phyloP scores from a whole-genome alignment of 2,113 vertebrate species.

The Dryoscopus gambensis region DNA sequence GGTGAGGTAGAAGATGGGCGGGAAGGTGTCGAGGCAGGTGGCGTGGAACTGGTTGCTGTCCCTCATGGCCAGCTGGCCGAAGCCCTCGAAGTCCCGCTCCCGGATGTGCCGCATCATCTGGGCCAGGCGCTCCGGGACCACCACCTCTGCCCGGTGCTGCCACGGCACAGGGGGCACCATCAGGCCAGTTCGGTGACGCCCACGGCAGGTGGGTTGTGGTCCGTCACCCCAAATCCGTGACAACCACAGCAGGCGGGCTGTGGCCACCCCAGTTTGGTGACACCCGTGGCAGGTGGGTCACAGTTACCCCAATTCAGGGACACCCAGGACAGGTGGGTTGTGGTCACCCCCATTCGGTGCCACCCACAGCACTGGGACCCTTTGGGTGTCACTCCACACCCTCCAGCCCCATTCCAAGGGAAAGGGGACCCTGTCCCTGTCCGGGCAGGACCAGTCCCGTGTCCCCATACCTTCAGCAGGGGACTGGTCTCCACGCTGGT shows the following conservation, averaged over 20 bases:
- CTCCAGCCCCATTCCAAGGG: neutral
- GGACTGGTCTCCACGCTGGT: conserved; percentile 88
- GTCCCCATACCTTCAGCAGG: conserved; percentile 79
- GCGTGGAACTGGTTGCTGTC: conserved; percentile 98
- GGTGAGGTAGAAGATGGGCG: conserved; percentile 92
- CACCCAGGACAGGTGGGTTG: no score
- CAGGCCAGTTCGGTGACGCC: rapidly evolving
- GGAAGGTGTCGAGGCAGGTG: conserved; percentile 94
- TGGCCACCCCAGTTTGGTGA: neutral
- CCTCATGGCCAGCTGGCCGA: conserved; percentile 89
- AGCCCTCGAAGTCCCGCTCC: conserved; percentile 80
- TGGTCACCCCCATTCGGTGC: rapidly evolving
- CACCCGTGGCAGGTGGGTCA: neutral
- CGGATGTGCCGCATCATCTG: conserved; percentile 81
- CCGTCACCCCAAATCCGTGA: neutral
- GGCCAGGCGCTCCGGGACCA: conserved; percentile 82
- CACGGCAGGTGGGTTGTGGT: rapidly evolving
- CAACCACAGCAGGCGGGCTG: no score
- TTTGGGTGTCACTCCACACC: neutral
- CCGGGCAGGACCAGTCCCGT: rapidly evolving
- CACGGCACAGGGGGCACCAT: rapidly evolving
- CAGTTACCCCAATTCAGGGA: no score
- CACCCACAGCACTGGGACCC: rapidly evolving
- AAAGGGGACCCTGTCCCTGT: neutral
- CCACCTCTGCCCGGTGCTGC: conserved; percentile 83